A percentile compares a stretch with the other conserved stretches of the same genome.
These are phyloP conservation scores for Gryllus bimaculatus DNA, from an alignment of 1,140 invertebrate species.

Conservation along the genomic window DNA sequence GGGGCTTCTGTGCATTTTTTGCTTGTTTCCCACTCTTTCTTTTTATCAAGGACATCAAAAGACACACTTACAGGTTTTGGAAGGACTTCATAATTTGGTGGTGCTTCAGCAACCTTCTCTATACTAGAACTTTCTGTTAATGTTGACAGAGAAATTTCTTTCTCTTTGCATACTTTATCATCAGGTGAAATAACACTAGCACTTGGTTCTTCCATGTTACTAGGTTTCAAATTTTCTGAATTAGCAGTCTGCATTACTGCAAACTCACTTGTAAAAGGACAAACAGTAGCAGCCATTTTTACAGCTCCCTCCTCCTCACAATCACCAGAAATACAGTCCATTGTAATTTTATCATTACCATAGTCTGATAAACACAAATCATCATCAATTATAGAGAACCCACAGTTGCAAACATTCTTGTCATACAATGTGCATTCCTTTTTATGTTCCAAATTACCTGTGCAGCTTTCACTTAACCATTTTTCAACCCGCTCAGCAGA, in stretches of 20 bases:
- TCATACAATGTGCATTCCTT: constrained; percentile 26
- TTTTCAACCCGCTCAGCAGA: constrained; percentile 61
- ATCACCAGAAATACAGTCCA: not conserved
- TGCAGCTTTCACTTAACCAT: constrained; percentile 54
- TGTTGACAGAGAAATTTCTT: not conserved
- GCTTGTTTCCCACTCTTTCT: too few species aligned
- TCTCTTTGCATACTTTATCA: constrained; percentile 25
- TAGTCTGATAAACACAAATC: not conserved
- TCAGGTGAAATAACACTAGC: constrained; percentile 14
- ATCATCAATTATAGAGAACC: not conserved
- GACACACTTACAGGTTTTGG: too few species aligned
- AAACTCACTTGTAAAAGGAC: not conserved
- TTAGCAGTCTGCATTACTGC: not conserved
- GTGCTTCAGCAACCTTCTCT: too few species aligned
- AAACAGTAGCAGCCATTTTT: not conserved
- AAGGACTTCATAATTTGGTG: too few species aligned
- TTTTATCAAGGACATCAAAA: too few species aligned
- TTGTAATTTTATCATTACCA: not conserved
- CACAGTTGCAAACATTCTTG: constrained; percentile 20
- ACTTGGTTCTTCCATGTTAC: not conserved
- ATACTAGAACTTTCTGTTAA: too few species aligned
- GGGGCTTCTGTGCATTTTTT: too few species aligned
- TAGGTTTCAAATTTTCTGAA: not conserved
- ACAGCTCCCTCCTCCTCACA: not conserved
- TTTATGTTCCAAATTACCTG: constrained; percentile 19